These are phyloP conservation scores for Mico argentatus DNA, from an alignment of 2,797 vertebrate genomes.

Conservation along the genomic window DNA sequence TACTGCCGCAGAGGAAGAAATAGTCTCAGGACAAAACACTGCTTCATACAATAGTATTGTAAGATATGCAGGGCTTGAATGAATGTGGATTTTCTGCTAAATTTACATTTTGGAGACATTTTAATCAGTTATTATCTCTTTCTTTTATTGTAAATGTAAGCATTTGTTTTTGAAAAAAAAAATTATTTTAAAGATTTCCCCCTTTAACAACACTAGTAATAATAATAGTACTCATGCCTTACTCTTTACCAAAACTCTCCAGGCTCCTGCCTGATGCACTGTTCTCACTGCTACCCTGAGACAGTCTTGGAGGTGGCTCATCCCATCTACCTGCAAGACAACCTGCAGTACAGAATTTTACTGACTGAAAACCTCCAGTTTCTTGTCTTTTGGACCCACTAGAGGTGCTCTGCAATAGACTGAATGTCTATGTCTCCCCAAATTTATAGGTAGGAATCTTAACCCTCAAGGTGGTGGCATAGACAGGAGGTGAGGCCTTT, in stretches of 20 bases:
- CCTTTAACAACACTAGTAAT: neutral
- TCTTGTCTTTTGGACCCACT: neutral
- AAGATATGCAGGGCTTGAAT: neutral
- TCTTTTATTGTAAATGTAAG: neutral
- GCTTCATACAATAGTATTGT: accelerated
- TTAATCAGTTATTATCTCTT: neutral
- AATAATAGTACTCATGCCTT: neutral
- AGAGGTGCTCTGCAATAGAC: neutral
- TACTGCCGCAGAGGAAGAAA: neutral
- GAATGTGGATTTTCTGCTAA: neutral
- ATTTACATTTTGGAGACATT: constrained; percentile 33
- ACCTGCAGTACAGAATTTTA: accelerated
- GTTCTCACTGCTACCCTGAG: neutral
- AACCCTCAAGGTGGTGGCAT: neutral
- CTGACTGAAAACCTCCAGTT: neutral
- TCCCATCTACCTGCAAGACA: neutral
- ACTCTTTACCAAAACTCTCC: neutral
- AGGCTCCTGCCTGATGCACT: neutral
- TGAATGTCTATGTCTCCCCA: no score
- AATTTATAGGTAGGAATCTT: neutral
- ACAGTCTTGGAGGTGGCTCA: neutral
- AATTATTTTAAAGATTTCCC: constrained; percentile 21
- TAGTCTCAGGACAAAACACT: constrained; percentile 8
- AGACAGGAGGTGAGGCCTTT: neutral
- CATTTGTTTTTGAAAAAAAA: neutral